Base-by-base conservation (phyloP, 2,797 vertebrate species). In the Pogoniulus pusillus region DNA sequence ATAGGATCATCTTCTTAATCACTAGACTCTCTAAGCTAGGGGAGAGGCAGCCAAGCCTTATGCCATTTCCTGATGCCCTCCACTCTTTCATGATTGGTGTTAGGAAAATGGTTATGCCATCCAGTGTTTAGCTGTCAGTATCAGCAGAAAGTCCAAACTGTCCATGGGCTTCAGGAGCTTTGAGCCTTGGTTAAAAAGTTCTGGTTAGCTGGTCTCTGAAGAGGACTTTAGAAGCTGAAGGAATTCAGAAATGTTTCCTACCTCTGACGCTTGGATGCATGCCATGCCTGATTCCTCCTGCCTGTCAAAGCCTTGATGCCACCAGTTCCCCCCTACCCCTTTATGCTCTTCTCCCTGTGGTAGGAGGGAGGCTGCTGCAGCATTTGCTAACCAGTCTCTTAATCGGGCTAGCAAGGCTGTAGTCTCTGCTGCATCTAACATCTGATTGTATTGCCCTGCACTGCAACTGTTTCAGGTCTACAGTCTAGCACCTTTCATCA, bases 1-100 rank as follows among this genome's bases (percentile, higher is more conserved):
- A 49, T 16, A 49, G 78, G 72, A 77, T 96, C 29, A 35, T 93
- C 90, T 49, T 78, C 75, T 87, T 29, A 16, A 7, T 73, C 0
- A 2, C 39, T 75, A 14, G 47, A 54, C 35, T 35, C 35, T 35
- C 49, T 22, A 74, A 76, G 73, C 59, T 69, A 90, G 26, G 65
- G 23, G 27, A 62, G 30, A 49, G 72, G 16, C 14, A 73, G 18
- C 17, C 22, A 41, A 41, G 14, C 26, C 34, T 34, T 55, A 24
- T 45, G 53, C 23, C 29, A 10, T 27, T 76, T 66, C 17, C n/a
- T 60, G 39, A 24, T 35, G 39, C 16, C 41, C 23, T 74, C 62
- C n/a, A 20, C 64, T 60, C 47, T 79, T 74, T 51, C 39, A 2
- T 22, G 49, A 34, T 32, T 62, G 71, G 7, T n/a, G n/a, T 29